Evolutionary conservation across 1,140 invertebrate genomes (phyloP).

Genomic region (Hycleus phaleratus): DNA sequence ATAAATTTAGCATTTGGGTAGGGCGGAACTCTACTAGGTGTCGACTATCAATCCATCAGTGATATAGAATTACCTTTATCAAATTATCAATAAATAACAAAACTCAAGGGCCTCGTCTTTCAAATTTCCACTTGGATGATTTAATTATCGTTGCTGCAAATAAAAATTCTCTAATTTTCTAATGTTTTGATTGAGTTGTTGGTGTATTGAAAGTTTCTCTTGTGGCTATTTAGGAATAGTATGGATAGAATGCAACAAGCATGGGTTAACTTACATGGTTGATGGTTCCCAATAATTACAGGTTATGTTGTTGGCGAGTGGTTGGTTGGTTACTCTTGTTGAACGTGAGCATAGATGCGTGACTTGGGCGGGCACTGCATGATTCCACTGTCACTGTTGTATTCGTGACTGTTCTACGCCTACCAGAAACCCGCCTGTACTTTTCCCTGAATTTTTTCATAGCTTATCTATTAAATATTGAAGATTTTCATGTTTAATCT

Average conservation of each 20-base stretch:
- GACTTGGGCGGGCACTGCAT: constrained; percentile 28
- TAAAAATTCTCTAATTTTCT: too few species aligned
- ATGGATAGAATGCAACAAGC: neutral
- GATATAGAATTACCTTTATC: neutral
- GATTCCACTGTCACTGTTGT: constrained; percentile 29
- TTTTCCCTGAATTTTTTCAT: neutral
- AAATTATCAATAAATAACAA: too few species aligned
- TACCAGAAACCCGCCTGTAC: constrained; percentile 21
- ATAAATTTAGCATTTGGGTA: constrained; percentile 24
- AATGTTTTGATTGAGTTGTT: too few species aligned
- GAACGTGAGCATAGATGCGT: constrained; percentile 29
- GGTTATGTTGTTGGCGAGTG: constrained; percentile 24
- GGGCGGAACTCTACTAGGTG: constrained; percentile 16
- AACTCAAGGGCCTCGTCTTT: too few species aligned
- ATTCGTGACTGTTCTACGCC: constrained; percentile 27
- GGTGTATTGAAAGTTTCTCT: too few species aligned
- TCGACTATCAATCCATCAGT: constrained; percentile 12
- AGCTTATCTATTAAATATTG: too few species aligned
- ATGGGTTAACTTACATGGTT: constrained; percentile 20
- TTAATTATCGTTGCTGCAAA: too few species aligned
- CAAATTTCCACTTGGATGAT: too few species aligned
- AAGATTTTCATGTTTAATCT: too few species aligned
- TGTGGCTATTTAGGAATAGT: too few species aligned
- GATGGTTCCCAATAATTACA: constrained; percentile 33
- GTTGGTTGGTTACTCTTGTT: constrained; percentile 29